Evolutionary conservation across 2,797 vertebrate genomes (phyloP).

Genomic region (Ceryle rudis): DNA sequence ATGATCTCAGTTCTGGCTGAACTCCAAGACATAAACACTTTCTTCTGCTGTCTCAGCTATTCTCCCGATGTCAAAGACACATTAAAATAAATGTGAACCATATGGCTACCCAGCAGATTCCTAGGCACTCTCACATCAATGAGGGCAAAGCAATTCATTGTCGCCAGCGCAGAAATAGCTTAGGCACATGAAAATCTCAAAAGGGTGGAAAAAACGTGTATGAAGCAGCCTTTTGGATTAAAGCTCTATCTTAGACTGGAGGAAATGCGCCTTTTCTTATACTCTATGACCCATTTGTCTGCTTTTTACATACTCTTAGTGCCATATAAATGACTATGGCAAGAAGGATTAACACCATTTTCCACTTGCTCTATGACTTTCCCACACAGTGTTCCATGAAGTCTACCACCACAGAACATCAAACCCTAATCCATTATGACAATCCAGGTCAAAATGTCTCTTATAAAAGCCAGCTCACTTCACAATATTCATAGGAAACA

Average conservation of each 20-base stretch:
- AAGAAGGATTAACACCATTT: constrained; percentile 58
- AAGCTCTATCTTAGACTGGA: constrained; percentile 24
- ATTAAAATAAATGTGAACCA: constrained; percentile 91
- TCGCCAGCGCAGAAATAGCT: constrained; percentile 72
- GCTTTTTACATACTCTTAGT: constrained; percentile 33
- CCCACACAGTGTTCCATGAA: constrained; percentile 44
- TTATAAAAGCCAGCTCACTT: background rate
- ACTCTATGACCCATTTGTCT: constrained; percentile 11
- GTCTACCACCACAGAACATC: constrained; percentile 21
- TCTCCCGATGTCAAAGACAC: constrained; percentile 86
- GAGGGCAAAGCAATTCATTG: constrained; percentile 85
- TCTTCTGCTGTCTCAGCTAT: constrained; percentile 82
- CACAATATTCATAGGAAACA: background rate
- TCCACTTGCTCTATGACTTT: constrained; percentile 62
- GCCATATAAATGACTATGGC: background rate
- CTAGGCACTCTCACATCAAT: constrained; percentile 66
- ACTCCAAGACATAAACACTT: constrained; percentile 78
- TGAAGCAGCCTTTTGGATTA: constrained; percentile 28
- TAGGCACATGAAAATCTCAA: constrained; percentile 52
- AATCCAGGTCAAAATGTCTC: constrained; percentile 45
- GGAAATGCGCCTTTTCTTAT: constrained; percentile 47
- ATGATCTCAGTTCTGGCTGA: constrained; percentile 79
- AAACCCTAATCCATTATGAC: constrained; percentile 30
- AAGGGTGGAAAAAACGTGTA: constrained; percentile 20
- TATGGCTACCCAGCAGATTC: constrained; percentile 85